Percentiles rank a stretch among this genome's conserved stretches.
Conservation (phyloP, 2,797 vertebrate genomes). For the Odontamblyopus lacepedii region DNA sequence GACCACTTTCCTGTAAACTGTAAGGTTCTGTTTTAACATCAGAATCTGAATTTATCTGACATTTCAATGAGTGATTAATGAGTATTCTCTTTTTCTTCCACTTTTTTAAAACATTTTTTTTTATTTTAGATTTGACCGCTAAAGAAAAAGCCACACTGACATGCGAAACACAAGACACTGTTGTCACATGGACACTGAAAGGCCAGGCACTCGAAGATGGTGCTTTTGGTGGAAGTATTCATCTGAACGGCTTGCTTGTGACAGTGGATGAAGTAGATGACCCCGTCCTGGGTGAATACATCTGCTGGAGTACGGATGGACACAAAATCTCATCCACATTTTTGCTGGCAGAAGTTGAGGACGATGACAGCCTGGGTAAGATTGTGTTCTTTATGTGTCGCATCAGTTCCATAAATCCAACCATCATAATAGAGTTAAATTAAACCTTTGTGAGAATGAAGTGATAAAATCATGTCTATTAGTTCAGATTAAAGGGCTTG, state of each 20-base stretch:
- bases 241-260: constrained; percentile 22
- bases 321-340: constrained; percentile 51
- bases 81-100: not conserved
- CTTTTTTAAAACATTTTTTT: not conserved
- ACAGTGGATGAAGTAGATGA: not conserved
- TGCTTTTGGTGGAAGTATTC: fast-evolving
- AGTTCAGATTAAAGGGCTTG: not conserved
- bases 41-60: too few relatives aligned
- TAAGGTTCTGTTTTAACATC: constrained; percentile 23
- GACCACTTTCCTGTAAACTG: constrained; percentile 55
- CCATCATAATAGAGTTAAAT: not conserved
- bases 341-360: constrained; percentile 54
- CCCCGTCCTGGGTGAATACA: constrained; percentile 64
- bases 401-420: not conserved
- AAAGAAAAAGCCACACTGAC: constrained; percentile 37
- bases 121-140: not conserved
- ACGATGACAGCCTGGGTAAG: constrained; percentile 42
- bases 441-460: not conserved
- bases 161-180: constrained; percentile 14
- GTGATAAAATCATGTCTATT: not conserved
- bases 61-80: too few relatives aligned
- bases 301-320: constrained; percentile 59
- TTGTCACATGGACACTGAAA: constrained; percentile 54
- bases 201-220: fast-evolving
- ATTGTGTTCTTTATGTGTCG: not conserved